Base-by-base conservation (phyloP, 2,888 invertebrate species). In the Trichopoda pennipes region DNA sequence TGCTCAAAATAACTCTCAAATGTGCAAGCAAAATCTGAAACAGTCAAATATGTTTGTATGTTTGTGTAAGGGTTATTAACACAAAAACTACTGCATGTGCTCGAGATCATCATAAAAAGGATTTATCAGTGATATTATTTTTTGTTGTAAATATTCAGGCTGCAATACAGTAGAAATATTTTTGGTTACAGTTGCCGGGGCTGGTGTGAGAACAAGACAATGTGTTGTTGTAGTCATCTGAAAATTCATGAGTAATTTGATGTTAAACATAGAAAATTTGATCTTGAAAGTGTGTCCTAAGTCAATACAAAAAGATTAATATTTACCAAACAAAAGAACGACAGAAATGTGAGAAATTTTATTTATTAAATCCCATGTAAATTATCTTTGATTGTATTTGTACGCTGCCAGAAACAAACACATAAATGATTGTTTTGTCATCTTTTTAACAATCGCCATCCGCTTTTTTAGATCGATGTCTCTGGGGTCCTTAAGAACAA, bases 31-130 rank as follows among this genome's bases (percentile, higher is more conserved):
- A 58, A 38, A 66, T 63, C 61, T 53, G 44, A 38, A 38, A 38
- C 44, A 63, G 47, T 42, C 28, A 12, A 61, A 61, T 12, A 23
- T 44, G 8, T 1, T n/a, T 44, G 8, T 4, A n/a, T 63, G 28
- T 17, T 63, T 23, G 44, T 56, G 32, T 69, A 19, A 58, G 38
- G 63, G 53, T 60, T 42, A 35, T 53, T 42, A 58, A 35, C n/a
- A 35, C 19, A 51, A 58, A 75, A 60, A 68, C 10, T 61, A 49
- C 68, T 79, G 80, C 83, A 83, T 83, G 80, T 77, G 80, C 56
- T 66, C 32, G 51, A 80, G 83, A 83, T 83, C 83, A 83, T 83
- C 83, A 83, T 83, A 77, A 83, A 83, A 83, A 83, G 83, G 83
- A 83, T 83, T 83, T 80, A 80, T 77, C 69, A 38, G 49, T 63